Conservation (phyloP, 2,797 vertebrate species). For the Acanthornis magna region DNA sequence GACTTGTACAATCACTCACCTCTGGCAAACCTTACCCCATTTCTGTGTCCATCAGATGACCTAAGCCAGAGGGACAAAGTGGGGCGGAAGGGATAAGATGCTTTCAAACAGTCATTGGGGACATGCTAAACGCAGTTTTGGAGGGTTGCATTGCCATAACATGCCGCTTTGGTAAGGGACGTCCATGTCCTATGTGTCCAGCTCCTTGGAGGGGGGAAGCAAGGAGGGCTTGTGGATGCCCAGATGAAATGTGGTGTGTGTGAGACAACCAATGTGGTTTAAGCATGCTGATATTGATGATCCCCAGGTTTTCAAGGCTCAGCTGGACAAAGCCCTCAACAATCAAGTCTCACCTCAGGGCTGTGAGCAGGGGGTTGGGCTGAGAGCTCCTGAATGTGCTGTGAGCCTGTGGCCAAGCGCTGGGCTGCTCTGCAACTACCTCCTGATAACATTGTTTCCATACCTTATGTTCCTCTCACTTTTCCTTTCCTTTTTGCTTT, state of each 20-base stretch:
- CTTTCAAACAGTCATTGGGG: not conserved
- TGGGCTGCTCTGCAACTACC: not conserved
- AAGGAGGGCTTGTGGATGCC: accelerated
- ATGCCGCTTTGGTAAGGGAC: not conserved
- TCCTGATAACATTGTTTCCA: not conserved
- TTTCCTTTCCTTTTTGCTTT: not conserved
- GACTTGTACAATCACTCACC: not conserved
- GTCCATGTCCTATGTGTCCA: too few relatives aligned
- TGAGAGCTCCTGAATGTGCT: not conserved
- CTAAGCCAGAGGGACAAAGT: not conserved
- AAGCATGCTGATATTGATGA: not conserved
- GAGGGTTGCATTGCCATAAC: not conserved
- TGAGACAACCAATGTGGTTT: not conserved
- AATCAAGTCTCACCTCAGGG: not conserved
- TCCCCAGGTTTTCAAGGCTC: not conserved
- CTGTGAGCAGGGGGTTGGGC: not conserved
- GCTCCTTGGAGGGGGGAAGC: accelerated
- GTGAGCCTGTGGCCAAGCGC: accelerated
- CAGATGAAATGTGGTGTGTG: accelerated
- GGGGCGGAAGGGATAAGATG: not conserved
- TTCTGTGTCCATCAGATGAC: not conserved
- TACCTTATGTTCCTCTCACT: not conserved
- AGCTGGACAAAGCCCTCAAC: not conserved
- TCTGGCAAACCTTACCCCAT: not conserved
- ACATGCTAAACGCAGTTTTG: not conserved